phyloP scores from a whole-genome alignment of 2,888 invertebrate genomes.

The Sisyra terminalis region DNA sequence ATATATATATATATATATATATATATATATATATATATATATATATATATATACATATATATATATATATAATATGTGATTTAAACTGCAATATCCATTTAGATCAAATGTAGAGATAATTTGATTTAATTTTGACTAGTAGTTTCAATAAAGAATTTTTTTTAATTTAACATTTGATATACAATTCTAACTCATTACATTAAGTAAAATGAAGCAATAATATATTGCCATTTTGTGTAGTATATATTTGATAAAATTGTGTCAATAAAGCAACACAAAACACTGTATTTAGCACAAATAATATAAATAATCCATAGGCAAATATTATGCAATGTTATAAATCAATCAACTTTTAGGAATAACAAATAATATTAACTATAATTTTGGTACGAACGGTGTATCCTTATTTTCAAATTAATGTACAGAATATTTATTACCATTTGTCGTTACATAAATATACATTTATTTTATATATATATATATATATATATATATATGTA shows the following conservation, averaged over 20 bases:
- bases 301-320: conserved; percentile 2
- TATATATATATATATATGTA: no score
- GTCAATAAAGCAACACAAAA: not conserved
- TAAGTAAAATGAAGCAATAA: no score
- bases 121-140: no score
- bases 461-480: no score
- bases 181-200: no score
- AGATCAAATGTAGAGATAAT: not conserved
- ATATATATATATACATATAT: conserved; percentile 1
- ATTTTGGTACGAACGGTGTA: conserved; percentile 2
- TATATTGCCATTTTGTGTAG: no score
- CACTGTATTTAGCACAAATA: conserved; percentile 5
- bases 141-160: no score
- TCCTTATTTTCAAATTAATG: not conserved
- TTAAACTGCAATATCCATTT: conserved; percentile 5
- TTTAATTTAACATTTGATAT: no score
- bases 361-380: conserved; percentile 1
- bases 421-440: conserved; percentile 6
- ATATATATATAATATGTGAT: conserved; percentile 1
- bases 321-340: conserved; percentile 4
- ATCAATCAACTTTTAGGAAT: conserved; percentile 1
- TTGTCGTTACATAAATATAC: not conserved
- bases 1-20: conserved; percentile 7
- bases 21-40: conserved; percentile 6
- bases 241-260: no score